Evolutionary conservation across 2,113 vertebrate genomes (phyloP).

Genomic region (Neopipo cinnamomea): DNA sequence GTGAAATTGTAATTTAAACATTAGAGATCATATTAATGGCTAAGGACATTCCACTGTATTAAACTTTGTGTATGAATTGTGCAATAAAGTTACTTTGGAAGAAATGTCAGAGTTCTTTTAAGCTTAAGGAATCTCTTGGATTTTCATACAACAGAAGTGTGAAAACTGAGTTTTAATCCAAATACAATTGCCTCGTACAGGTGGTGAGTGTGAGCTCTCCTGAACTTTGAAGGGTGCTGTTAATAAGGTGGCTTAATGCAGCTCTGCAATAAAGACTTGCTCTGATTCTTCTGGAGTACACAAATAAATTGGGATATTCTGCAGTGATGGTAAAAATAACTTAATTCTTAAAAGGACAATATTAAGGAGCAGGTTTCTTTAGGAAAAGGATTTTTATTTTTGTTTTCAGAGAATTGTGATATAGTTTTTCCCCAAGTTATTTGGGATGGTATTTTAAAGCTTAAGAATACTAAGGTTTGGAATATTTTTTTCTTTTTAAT

Average conservation of each 20-base stretch:
- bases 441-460: not conserved
- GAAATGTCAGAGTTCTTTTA: not conserved
- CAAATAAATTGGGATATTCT: not conserved
- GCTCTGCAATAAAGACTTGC: not conserved
- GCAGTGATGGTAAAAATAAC: not conserved
- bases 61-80: conserved; percentile 62
- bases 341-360: not conserved
- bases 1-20: conserved; percentile 45
- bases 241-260: not conserved
- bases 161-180: not conserved
- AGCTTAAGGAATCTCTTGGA: not conserved
- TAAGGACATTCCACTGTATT: conserved; percentile 42
- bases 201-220: not conserved
- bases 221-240: not conserved
- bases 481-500: not conserved
- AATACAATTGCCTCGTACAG: not conserved
- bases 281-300: not conserved
- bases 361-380: not conserved
- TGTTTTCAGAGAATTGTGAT: not conserved
- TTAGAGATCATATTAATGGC: conserved; percentile 15
- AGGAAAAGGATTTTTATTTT: not conserved
- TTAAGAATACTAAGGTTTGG: not conserved
- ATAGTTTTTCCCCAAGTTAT: not conserved
- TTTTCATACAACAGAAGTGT: not conserved
- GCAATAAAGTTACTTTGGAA: conserved; percentile 74